phyloP scores from a whole-genome alignment of 2,888 invertebrate genomes.

The Myopa testacea region DNA sequence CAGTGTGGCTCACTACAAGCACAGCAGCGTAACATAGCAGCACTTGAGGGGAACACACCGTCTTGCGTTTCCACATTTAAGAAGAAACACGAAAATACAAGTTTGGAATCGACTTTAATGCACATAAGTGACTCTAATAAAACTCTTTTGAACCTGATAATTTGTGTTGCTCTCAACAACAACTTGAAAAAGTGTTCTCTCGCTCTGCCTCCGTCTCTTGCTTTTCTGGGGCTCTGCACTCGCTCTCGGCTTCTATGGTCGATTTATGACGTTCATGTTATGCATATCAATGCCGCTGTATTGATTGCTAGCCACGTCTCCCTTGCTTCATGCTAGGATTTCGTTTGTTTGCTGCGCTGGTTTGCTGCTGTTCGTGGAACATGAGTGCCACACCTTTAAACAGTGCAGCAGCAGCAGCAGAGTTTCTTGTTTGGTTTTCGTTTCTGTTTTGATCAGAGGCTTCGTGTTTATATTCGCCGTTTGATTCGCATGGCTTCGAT shows the following conservation, averaged over 20 bases:
- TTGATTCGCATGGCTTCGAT: conserved; percentile 52
- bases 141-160: too few relatives aligned
- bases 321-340: conserved; percentile 16
- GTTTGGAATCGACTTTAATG: too few relatives aligned
- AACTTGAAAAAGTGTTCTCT: neutral
- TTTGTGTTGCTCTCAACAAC: too few relatives aligned
- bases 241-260: neutral
- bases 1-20: neutral
- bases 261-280: conserved; percentile 4
- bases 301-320: conserved; percentile 10
- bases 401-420: neutral
- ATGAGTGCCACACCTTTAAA: conserved; percentile 32
- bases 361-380: neutral
- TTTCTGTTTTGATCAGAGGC: conserved; percentile 36
- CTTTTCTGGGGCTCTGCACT: neutral
- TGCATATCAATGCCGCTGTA: conserved; percentile 22
- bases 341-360: neutral
- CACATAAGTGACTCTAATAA: too few relatives aligned
- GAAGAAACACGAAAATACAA: too few relatives aligned
- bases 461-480: conserved; percentile 39
- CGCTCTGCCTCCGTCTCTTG: neutral
- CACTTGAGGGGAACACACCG: neutral
- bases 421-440: neutral
- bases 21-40: neutral
- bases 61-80: too few relatives aligned